A percentile compares a stretch with the other conserved stretches of the same genome.
These are phyloP conservation scores for Standfussiana lucernea DNA, from an alignment of 2,888 invertebrate species.

Conservation along the genomic window DNA sequence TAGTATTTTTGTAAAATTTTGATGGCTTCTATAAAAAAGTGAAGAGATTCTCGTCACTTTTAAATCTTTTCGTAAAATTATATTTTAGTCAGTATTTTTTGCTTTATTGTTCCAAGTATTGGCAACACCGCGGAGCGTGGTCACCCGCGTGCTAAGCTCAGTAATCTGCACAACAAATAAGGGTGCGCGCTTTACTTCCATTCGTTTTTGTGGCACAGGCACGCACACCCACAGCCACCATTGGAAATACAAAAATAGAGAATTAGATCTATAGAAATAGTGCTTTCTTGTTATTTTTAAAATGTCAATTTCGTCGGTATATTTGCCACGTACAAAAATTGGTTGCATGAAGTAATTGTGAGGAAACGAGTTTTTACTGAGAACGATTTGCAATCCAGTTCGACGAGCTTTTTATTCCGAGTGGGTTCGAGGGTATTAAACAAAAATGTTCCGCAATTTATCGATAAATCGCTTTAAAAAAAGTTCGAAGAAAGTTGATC, in stretches of 20 bases:
- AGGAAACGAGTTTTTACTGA: conserved; percentile 34
- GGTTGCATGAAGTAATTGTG: conserved; percentile 20
- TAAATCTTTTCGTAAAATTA: background rate
- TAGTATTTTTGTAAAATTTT: background rate
- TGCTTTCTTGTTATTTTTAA: conserved; percentile 9
- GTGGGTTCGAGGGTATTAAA: conserved; percentile 2
- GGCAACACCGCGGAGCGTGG: conserved; percentile 49
- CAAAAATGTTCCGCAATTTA: conserved; percentile 12
- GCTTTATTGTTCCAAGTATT: conserved; percentile 1
- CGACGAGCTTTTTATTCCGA: conserved; percentile 19
- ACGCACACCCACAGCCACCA: conserved; percentile 36
- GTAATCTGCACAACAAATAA: conserved; percentile 83
- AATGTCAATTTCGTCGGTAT: background rate
- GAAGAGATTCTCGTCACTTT: background rate
- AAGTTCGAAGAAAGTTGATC: conserved; percentile 26
- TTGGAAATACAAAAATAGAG: conserved; percentile 18
- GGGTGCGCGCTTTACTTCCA: conserved; percentile 75
- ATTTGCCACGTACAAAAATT: conserved; percentile 10
- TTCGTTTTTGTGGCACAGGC: conserved; percentile 76
- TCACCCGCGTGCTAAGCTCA: conserved; percentile 72
- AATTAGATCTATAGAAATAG: conserved; percentile 19
- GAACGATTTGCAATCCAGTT: conserved; percentile 33
- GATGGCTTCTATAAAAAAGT: background rate
- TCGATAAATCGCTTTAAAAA: conserved; percentile 33
- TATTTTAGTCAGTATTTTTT: background rate